Conservation (phyloP, 2,797 vertebrate species). For the Ficedula albicollis region DNA sequence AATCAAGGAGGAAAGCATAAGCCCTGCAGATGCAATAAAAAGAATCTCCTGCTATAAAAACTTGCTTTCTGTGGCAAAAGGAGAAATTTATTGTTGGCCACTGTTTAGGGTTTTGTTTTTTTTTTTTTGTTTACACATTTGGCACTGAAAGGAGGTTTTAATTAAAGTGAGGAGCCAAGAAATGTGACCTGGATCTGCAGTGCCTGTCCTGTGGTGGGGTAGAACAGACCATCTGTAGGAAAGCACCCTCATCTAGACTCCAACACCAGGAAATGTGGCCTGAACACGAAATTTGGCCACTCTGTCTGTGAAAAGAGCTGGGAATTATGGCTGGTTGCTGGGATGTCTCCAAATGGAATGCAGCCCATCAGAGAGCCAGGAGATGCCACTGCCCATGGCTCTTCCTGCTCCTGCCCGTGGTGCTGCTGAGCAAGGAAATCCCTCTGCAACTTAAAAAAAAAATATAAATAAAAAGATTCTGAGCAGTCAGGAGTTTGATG, state of each 20-base stretch:
- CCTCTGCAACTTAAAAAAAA: not conserved
- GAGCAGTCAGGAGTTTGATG: not conserved
- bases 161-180: not conserved
- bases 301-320: not conserved
- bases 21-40: not conserved
- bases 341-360: not conserved
- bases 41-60: not conserved
- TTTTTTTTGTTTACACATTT: not conserved
- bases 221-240: not conserved
- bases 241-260: not conserved
- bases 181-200: not conserved
- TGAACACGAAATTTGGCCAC: not conserved
- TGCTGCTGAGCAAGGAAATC: not conserved
- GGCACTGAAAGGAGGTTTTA: not conserved
- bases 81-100: not conserved
- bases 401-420: not conserved
- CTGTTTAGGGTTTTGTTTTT: not conserved
- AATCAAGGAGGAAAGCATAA: not conserved
- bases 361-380: not conserved
- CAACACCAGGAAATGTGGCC: not conserved
- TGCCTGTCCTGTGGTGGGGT: not conserved
- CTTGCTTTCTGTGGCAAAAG: not conserved
- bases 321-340: not conserved
- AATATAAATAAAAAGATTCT: not conserved
- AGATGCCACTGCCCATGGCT: fast-evolving